phyloP scores from a whole-genome alignment of 2,888 invertebrate genomes.

The Scelioninae gen. 1 region DNA sequence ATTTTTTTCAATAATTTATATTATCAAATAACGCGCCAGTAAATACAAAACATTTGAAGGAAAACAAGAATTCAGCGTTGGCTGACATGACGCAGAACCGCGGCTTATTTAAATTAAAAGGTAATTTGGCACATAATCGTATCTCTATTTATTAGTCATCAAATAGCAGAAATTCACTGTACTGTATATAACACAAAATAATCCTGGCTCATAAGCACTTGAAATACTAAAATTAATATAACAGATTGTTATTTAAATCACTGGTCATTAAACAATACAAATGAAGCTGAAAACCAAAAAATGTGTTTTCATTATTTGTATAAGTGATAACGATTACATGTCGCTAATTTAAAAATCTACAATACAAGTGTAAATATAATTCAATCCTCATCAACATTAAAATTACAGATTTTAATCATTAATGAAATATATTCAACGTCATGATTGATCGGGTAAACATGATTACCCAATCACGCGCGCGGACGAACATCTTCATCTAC shows the following conservation, averaged over 20 bases:
- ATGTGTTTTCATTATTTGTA: background rate
- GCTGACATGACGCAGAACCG: background rate
- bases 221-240: background rate
- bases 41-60: background rate
- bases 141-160: background rate
- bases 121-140: background rate
- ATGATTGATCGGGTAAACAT: conserved; percentile 20
- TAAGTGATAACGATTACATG: background rate
- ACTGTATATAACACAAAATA: background rate
- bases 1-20: background rate
- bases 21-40: background rate
- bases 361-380: background rate
- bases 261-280: background rate
- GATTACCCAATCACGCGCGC: conserved; percentile 1
- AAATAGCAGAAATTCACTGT: background rate
- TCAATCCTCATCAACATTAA: background rate
- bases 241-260: background rate
- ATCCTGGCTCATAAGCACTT: background rate
- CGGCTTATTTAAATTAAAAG: background rate
- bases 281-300: background rate
- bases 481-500: conserved; percentile 24
- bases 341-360: background rate
- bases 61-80: background rate
- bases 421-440: conserved; percentile 10
- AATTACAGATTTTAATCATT: background rate